Percentiles rank a stretch among this genome's conserved stretches.
These are phyloP conservation scores for Latrodectus hesperus DNA, from an alignment of 2,888 invertebrate species.

Conservation along the genomic window DNA sequence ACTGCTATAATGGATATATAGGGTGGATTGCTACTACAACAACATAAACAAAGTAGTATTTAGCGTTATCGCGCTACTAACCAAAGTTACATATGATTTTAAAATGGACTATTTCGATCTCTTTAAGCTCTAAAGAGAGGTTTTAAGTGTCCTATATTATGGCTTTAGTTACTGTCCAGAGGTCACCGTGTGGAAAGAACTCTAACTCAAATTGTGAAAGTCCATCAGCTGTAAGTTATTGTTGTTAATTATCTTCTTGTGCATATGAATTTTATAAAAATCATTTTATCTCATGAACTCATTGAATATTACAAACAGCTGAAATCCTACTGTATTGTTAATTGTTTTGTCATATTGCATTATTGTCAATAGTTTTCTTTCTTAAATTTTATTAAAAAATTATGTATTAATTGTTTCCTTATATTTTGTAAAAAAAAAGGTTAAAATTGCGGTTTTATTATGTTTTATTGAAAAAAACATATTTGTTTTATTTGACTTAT, in stretches of 20 bases:
- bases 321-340: too few species aligned
- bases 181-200: constrained; percentile 65
- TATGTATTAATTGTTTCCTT: too few species aligned
- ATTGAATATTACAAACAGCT: too few species aligned
- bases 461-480: too few species aligned
- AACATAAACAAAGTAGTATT: constrained; percentile 44
- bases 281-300: too few species aligned
- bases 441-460: too few species aligned
- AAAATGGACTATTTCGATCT: constrained; percentile 2
- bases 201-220: constrained; percentile 31
- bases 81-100: constrained; percentile 28
- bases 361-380: too few species aligned
- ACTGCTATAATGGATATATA: constrained; percentile 62
- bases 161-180: constrained; percentile 69
- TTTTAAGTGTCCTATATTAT: constrained; percentile 37
- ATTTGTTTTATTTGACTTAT: too few species aligned
- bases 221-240: constrained; percentile 53
- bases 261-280: background rate
- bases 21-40: constrained; percentile 53
- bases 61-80: constrained; percentile 8
- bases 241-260: background rate
- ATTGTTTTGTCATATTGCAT: too few species aligned
- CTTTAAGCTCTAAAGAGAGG: constrained; percentile 17
- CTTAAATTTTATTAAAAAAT: too few species aligned
- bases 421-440: too few species aligned